Evolutionary conservation across 2,113 vertebrate species (phyloP).

Genomic region (Platichthys flesus): DNA sequence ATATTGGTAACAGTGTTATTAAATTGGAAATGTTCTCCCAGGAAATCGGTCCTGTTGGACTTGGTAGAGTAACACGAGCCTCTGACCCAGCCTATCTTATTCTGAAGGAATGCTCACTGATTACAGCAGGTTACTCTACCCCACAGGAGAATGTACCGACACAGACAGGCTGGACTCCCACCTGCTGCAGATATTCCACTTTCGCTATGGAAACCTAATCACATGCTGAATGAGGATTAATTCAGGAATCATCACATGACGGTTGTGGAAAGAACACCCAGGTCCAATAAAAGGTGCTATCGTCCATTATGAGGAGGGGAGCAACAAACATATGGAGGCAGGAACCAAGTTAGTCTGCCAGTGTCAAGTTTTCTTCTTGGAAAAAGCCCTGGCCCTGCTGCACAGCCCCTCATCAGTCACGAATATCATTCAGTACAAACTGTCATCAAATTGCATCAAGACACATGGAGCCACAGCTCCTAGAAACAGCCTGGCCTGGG

Average conservation of each 20-base stretch:
- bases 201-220: background rate
- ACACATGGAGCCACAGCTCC: slow-evolving; percentile 30
- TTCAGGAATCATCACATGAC: slow-evolving; percentile 12
- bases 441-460: slow-evolving; percentile 1
- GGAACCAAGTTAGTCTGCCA: slow-evolving; percentile 26
- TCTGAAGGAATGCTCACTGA: background rate
- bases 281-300: slow-evolving; percentile 12
- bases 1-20: background rate
- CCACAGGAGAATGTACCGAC: background rate
- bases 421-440: slow-evolving; percentile 39
- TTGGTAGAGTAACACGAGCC: background rate
- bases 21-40: background rate
- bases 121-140: background rate
- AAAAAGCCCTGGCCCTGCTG: slow-evolving; percentile 38
- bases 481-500: slow-evolving; percentile 47
- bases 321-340: slow-evolving; percentile 28
- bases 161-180: background rate
- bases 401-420: background rate
- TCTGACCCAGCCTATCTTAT: background rate
- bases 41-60: background rate
- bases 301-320: background rate
- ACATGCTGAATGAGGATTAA: slow-evolving; percentile 10
- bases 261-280: slow-evolving; percentile 29
- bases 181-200: background rate
- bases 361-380: slow-evolving; percentile 65